Evolutionary conservation across 2,797 vertebrate genomes (phyloP).

Genomic region (Antennarius maculatus): DNA sequence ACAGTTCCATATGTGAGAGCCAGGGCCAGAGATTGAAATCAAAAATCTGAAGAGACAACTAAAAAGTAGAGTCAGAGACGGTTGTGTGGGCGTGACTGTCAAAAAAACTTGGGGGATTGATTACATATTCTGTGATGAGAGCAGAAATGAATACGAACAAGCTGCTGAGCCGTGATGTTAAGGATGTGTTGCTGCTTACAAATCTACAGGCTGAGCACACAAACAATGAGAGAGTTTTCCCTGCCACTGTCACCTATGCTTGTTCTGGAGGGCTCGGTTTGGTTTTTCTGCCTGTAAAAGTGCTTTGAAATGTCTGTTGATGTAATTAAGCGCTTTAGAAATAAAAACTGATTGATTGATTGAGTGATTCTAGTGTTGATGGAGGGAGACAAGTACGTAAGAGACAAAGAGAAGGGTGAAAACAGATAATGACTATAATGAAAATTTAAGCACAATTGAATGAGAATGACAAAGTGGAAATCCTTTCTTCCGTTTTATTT

Average conservation of each 20-base stretch:
- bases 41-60: not conserved
- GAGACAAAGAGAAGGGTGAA: not conserved
- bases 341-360: too few species aligned
- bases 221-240: conserved; percentile 43
- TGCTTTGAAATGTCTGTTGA: too few species aligned
- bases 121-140: conserved; percentile 28
- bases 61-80: not conserved
- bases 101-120: not conserved
- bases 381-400: conserved; percentile 25
- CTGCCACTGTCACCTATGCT: too few species aligned
- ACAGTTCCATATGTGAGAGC: not conserved
- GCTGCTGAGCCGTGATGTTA: conserved; percentile 42
- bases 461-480: conserved; percentile 2
- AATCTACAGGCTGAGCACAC: conserved; percentile 34
- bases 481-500: not conserved
- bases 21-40: conserved; percentile 10
- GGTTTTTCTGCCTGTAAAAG: too few species aligned
- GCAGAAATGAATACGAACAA: conserved; percentile 35
- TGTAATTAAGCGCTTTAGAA: too few species aligned
- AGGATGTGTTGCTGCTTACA: conserved; percentile 35
- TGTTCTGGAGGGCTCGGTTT: too few species aligned
- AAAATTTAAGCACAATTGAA: conserved; percentile 9
- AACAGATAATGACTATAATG: not conserved
- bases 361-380: conserved; percentile 59
- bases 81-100: conserved; percentile 9